Evolutionary conservation across 2,113 vertebrate genomes (phyloP).

Genomic region (Rhodinocichla rosea): DNA sequence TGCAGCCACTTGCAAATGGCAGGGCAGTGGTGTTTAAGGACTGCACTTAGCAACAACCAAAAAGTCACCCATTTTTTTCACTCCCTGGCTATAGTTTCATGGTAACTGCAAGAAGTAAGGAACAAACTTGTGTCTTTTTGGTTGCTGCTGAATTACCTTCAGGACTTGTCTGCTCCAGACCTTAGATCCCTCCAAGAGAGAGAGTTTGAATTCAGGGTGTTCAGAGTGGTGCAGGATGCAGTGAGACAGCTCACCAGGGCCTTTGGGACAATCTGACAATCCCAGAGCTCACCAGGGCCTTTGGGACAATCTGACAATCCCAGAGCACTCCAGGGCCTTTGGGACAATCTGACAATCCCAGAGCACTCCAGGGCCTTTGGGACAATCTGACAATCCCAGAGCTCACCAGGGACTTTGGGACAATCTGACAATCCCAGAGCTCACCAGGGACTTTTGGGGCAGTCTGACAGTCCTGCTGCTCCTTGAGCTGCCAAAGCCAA

Average conservation of each 20-base stretch:
- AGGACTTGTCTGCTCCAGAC: neutral
- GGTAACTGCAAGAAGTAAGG: neutral
- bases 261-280: neutral
- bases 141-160: neutral
- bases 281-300: neutral
- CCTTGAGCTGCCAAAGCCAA: neutral
- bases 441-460: accelerated
- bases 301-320: neutral
- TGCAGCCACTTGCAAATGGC: neutral
- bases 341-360: neutral
- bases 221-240: neutral
- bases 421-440: neutral
- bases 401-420: neutral
- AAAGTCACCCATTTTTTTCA: neutral
- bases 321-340: neutral
- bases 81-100: neutral
- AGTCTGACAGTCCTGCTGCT: neutral
- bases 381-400: no score
- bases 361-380: no score
- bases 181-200: neutral
- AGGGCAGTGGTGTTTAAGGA: neutral
- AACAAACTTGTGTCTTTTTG: neutral
- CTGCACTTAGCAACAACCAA: neutral
- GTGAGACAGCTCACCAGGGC: neutral
- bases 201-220: neutral